A percentile compares a stretch with the other conserved stretches of the same genome.
Evolutionary conservation across 1,140 invertebrate species (phyloP).

Genomic region (Eciton burchellii): DNA sequence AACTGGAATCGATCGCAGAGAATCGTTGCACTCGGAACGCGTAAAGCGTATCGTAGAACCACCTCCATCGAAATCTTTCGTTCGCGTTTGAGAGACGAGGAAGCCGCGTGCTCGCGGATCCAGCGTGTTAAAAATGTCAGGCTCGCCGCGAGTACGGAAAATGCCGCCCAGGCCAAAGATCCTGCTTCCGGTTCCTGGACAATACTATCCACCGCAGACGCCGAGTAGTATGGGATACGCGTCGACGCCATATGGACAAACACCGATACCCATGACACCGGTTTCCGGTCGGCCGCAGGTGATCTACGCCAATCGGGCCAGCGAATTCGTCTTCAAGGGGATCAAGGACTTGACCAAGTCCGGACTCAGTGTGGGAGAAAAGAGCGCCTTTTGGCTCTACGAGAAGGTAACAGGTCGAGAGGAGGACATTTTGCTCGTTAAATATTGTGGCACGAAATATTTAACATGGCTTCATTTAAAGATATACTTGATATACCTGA

Average conservation of each 20-base stretch:
- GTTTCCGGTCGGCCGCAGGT: conserved; percentile 84
- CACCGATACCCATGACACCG: conserved; percentile 85
- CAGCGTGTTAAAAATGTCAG: conserved; percentile 74
- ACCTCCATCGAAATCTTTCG: not conserved
- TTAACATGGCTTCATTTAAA: not conserved
- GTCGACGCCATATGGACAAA: conserved; percentile 82
- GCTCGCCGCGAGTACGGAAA: conserved; percentile 77
- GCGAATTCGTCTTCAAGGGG: conserved; percentile 91
- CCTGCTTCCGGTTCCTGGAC: conserved; percentile 85
- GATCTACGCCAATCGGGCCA: conserved; percentile 88
- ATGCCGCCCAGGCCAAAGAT: conserved; percentile 85
- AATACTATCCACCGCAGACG: conserved; percentile 79
- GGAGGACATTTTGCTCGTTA: not conserved
- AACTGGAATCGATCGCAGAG: not conserved
- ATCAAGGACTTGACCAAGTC: conserved; percentile 93
- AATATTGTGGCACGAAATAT: too few relatives aligned
- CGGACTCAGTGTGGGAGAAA: conserved; percentile 93
- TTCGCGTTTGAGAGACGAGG: not conserved
- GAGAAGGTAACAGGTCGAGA: conserved; percentile 86
- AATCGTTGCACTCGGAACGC: not conserved
- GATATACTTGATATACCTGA: too few relatives aligned
- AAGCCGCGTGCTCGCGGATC: not conserved
- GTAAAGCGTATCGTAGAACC: not conserved
- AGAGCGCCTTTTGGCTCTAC: conserved; percentile 92
- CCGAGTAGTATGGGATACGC: conserved; percentile 80